Conservation (phyloP, 2,113 vertebrate species). For the Gadus chalcogrammus region DNA sequence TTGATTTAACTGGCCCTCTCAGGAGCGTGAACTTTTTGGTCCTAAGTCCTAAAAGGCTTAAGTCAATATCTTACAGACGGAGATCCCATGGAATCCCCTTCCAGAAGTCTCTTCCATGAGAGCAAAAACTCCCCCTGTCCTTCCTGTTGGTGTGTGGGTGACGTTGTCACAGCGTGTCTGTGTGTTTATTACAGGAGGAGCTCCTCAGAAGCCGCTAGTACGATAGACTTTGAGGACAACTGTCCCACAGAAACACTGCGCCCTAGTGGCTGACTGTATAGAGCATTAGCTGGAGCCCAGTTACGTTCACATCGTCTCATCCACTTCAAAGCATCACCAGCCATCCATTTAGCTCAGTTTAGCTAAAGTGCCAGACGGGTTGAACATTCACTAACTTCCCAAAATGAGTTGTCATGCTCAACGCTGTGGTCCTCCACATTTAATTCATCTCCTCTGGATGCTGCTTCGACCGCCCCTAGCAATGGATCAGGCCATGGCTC, state of each 20-base stretch:
- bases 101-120: slow-evolving; percentile 20
- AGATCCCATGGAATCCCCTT: slow-evolving; percentile 34
- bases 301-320: slow-evolving; percentile 27
- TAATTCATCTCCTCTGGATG: slow-evolving; percentile 19
- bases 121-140: slow-evolving; percentile 23
- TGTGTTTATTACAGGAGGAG: slow-evolving; percentile 30
- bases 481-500: slow-evolving; percentile 1
- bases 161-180: slow-evolving; percentile 41
- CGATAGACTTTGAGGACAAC: slow-evolving; percentile 13
- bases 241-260: slow-evolving; percentile 40
- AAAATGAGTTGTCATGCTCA: slow-evolving; percentile 56
- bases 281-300: slow-evolving; percentile 7
- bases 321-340: slow-evolving; percentile 15
- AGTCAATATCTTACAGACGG: slow-evolving; percentile 53
- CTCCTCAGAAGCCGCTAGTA: slow-evolving; percentile 12
- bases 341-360: slow-evolving; percentile 25
- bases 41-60: slow-evolving; percentile 50
- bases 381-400: slow-evolving; percentile 38
- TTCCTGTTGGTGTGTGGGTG: slow-evolving; percentile 24
- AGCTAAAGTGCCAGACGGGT: slow-evolving; percentile 47
- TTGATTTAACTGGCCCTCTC: slow-evolving; percentile 54
- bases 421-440: slow-evolving; percentile 22
- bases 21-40: slow-evolving; percentile 37
- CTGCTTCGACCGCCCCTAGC: slow-evolving; percentile 25
- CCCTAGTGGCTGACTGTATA: slow-evolving; percentile 39